Conservation (phyloP, 2,797 vertebrate genomes). For the Aselliscus stoliczkanus region DNA sequence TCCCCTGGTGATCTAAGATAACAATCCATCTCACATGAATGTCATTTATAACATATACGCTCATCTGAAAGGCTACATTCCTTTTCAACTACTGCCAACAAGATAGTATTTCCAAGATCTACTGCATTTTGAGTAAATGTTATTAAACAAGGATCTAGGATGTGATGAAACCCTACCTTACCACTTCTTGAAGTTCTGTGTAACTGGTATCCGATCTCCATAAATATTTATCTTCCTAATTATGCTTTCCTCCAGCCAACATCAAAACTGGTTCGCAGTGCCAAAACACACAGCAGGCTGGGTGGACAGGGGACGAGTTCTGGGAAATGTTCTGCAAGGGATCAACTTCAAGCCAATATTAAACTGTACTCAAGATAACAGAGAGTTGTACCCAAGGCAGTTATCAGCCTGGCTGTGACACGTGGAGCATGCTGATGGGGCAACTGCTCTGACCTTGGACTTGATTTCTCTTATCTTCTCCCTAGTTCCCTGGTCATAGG, state of each 20-base stretch:
- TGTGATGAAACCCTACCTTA: not conserved
- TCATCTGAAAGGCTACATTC: not conserved
- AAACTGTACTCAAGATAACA: conserved; percentile 20
- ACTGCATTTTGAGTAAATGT: not conserved
- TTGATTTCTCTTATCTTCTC: conserved; percentile 50
- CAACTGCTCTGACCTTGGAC: not conserved
- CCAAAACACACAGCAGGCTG: conserved; percentile 46
- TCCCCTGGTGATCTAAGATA: not conserved
- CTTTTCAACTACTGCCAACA: not conserved
- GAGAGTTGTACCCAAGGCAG: not conserved
- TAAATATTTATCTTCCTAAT: conserved; percentile 58
- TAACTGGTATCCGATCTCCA: not conserved
- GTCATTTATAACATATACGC: not conserved
- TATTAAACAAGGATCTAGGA: not conserved
- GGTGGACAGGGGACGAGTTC: not conserved
- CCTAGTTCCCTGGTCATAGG: conserved; percentile 7
- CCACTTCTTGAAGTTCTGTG: not conserved
- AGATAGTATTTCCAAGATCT: not conserved
- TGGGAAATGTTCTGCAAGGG: not conserved
- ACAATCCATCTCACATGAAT: not conserved
- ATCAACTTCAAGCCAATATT: not conserved
- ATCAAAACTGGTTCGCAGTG: conserved; percentile 25
- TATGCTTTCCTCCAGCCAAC: conserved; percentile 30
- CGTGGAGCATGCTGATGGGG: not conserved
- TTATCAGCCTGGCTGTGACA: not conserved